These are phyloP conservation scores for Ursus arctos DNA, from an alignment of 2,113 vertebrate genomes.

Conservation along the genomic window DNA sequence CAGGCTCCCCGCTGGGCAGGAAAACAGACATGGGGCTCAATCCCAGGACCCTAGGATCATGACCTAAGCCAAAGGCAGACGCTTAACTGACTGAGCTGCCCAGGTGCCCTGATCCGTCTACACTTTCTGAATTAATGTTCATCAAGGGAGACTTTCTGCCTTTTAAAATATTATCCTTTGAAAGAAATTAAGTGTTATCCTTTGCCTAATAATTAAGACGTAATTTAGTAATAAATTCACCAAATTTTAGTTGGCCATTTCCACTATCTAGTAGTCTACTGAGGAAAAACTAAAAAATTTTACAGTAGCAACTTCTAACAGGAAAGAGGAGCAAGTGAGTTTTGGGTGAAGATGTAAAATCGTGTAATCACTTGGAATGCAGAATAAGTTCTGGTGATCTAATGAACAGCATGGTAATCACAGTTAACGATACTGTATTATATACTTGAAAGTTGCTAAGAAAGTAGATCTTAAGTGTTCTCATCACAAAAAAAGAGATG, in stretches of 20 bases:
- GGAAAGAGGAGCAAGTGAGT: neutral
- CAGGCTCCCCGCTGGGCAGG: neutral
- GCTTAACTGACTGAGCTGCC: neutral
- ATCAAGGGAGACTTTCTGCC: neutral
- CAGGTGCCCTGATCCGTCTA: neutral
- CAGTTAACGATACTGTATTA: neutral
- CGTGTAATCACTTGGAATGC: neutral
- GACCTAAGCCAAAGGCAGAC: neutral
- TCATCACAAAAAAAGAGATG: neutral
- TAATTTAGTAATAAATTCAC: neutral
- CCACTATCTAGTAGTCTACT: neutral
- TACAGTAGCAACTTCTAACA: neutral
- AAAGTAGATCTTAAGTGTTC: neutral
- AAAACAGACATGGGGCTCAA: no score
- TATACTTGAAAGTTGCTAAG: neutral
- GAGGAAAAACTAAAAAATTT: neutral
- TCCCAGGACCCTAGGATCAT: neutral
- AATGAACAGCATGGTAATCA: neutral
- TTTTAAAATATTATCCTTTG: conserved; percentile 41
- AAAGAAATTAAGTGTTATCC: conserved; percentile 4
- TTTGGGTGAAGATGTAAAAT: neutral
- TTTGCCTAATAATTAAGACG: conserved; percentile 16
- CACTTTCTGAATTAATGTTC: neutral
- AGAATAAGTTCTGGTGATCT: neutral
- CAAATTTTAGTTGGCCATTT: neutral